A percentile compares a stretch with the other conserved stretches of the same genome.
Conservation (phyloP, 1,140 invertebrate species). For the Drusus annulatus region DNA sequence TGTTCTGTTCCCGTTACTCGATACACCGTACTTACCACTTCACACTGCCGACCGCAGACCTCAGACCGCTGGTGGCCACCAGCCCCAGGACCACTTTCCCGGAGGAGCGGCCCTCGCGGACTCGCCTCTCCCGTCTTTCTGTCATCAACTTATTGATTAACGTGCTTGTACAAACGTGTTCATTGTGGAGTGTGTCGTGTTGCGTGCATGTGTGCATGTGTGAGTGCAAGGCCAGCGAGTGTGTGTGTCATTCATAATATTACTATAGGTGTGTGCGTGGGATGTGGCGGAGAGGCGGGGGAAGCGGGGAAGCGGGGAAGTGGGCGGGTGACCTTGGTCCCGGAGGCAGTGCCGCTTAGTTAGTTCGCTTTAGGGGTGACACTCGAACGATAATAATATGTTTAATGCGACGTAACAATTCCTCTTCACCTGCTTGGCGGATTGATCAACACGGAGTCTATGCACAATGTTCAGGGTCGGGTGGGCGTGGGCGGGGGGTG, state of each 20-base stretch:
- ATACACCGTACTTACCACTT: conserved; percentile 32
- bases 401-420: conserved; percentile 45
- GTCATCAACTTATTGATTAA: conserved; percentile 44
- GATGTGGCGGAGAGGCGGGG: not conserved
- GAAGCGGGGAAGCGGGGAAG: not conserved
- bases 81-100: not conserved
- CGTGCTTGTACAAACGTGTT: conserved; percentile 56
- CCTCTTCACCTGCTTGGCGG: conserved; percentile 52
- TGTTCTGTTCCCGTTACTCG: conserved; percentile 37
- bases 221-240: conserved; percentile 36
- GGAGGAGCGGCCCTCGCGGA: not conserved
- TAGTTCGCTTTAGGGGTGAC: conserved; percentile 44
- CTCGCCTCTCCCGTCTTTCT: conserved; percentile 34
- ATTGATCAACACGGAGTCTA: conserved; percentile 27
- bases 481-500: conserved; percentile 6
- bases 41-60: conserved; percentile 37
- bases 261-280: conserved; percentile 34
- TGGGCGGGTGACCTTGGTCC: conserved; percentile 21
- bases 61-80: not conserved
- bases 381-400: conserved; percentile 38
- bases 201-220: conserved; percentile 28
- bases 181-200: conserved; percentile 53
- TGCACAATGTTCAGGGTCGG: conserved; percentile 40
- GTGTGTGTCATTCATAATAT: conserved; percentile 48
- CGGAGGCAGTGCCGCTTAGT: conserved; percentile 42